Evolutionary conservation across 2,888 invertebrate genomes (phyloP), one percentile per base, ranked within the genome.

Genomic region (Pediacus dermestoides): DNA sequence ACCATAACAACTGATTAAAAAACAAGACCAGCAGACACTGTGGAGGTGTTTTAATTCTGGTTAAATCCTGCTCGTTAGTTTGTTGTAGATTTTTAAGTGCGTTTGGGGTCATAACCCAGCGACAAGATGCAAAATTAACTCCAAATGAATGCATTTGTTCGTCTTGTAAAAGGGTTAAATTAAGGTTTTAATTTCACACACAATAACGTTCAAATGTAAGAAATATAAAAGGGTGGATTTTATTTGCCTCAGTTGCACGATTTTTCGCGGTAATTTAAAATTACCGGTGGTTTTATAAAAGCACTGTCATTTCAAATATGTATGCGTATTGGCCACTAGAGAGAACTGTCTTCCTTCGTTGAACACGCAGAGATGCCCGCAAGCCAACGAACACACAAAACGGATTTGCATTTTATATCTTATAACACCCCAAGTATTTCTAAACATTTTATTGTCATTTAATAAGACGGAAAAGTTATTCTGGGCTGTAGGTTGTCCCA

Each of bases 151-250:
- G 53, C 57, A 59, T 56, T 56, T 52, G 55, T 56, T 54, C 53
- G 55, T 52, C 51, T 59, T 60, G n/a, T n/a, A 13, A 66, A 66
- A 61, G 66, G 66, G 65, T 63, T 64, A 51, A 62, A 61, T 61
- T 61, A 61, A 51, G 59, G 60, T 66, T 68, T 67, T 69, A 70
- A 70, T 70, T 70, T 70, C 69, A 70, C 70, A 70, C 70, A 62
- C 70, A 68, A 70, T 70, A 69, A 68, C 66, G 55, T 58, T 46
- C 58, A 50, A 50, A 52, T 52, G 50, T 56, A 61, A 62, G 58
- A 60, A 60, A 28, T 28, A 7, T 46, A 50, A 64, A 63, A 62
- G 65, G 63, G 58, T 57, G 44, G 41, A 46, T 65, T 68, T 68
- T 68, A 68, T 66, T 48, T 53, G 63, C 60, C 68, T 67, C 67